Evolutionary conservation across 2,797 vertebrate species (phyloP).

Genomic region (Falco berigora): DNA sequence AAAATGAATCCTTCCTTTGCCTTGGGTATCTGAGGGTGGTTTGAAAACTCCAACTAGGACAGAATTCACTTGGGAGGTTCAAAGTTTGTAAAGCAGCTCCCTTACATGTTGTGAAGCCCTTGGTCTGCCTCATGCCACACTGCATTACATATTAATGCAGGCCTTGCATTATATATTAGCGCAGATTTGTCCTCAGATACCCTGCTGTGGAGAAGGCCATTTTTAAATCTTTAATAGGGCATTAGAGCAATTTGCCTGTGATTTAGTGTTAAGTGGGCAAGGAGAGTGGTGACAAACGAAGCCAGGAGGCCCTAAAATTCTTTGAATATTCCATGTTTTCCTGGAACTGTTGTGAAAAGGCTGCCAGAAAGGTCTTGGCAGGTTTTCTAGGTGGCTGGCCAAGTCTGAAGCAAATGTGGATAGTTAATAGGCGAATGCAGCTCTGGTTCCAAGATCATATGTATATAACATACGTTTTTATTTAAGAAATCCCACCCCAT

Average conservation of each 20-base stretch:
- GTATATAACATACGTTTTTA: constrained; percentile 16
- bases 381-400: constrained; percentile 54
- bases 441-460: neutral
- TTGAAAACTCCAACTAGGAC: neutral
- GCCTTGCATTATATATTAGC: constrained; percentile 22
- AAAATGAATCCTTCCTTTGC: neutral
- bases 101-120: neutral
- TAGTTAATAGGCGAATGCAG: constrained; percentile 1
- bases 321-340: constrained; percentile 57
- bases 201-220: constrained; percentile 19
- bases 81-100: neutral
- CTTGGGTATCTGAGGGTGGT: neutral
- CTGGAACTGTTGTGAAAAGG: constrained; percentile 42
- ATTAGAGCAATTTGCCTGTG: constrained; percentile 60
- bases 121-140: neutral
- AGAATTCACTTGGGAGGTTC: neutral
- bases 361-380: constrained; percentile 56
- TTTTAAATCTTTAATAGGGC: constrained; percentile 58
- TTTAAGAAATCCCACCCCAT: constrained; percentile 49
- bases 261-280: constrained; percentile 49
- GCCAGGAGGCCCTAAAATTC: constrained; percentile 41
- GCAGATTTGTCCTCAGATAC: constrained; percentile 37
- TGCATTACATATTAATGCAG: neutral
- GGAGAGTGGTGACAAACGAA: constrained; percentile 33
- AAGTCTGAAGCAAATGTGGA: constrained; percentile 49